Base-by-base conservation (phyloP, 2,113 vertebrate species). In the Zingel zingel region DNA sequence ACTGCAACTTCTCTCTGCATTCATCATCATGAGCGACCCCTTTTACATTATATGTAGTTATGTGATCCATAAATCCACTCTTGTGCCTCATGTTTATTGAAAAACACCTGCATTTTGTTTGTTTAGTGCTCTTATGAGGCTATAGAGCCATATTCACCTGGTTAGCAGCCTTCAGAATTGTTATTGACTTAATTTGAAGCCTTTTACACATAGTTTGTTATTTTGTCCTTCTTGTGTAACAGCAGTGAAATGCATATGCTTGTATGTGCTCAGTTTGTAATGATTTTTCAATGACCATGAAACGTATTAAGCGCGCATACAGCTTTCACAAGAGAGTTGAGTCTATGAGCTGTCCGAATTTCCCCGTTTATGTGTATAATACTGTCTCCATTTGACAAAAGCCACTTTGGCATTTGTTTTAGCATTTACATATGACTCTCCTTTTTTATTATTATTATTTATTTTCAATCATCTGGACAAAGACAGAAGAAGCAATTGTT, bases 401-500 rank as follows among this genome's bases (percentile, higher is more conserved):
- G 80, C 82, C 65, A 63, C 71, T 78, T 70, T 89, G 86, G 88
- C 86, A 85, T 92, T 87, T 83, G 68, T 78, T 48, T 51, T 71
- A 18, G 75, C 84, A 85, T 79, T 86, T 92, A 86, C 84, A 83
- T 77, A 76, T 57, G 74, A 72, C 73, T 84, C 77, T 54, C 45
- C 33, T 86, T 74, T 74, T 81, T 39, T 39, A 10, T 11, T 11
- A 77, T 81, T 88, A 72, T 33, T 21, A 27, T 79, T 86, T 83
- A 85, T 65, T 90, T 90, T 88, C 82, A 84, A 81, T 93, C 83
- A 86, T 88, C 82, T 90, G 81, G 85, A 90, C 90, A 84, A 81
- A 89, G 88, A 89, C 85, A 90, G 82, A 92, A 89, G 81, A 87
- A 84, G 81, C 50, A 4, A 81, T 91, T 92, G 89, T 78, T 89